These are phyloP conservation scores for Megastigmus dorsalis DNA, from an alignment of 2,888 invertebrate genomes.

Conservation along the genomic window DNA sequence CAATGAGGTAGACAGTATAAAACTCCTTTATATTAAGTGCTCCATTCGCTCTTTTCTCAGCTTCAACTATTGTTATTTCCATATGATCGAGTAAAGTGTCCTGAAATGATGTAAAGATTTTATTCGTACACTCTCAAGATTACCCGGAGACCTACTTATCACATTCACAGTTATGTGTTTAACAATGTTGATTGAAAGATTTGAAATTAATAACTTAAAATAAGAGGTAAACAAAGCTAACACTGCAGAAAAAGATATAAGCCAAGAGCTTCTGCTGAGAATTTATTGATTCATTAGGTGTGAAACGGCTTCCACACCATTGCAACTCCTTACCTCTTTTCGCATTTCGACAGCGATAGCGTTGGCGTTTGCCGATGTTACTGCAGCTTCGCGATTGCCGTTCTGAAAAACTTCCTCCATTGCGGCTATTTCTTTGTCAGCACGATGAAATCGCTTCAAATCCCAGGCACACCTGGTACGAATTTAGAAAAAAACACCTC, in stretches of 20 bases:
- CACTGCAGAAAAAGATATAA: no score
- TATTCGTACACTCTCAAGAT: constrained; percentile 2
- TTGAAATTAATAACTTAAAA: no score
- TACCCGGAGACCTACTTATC: no score
- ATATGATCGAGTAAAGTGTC: constrained; percentile 82
- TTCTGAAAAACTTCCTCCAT: constrained; percentile 71
- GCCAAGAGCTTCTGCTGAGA: no score
- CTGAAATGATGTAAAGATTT: constrained; percentile 69
- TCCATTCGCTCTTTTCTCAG: constrained; percentile 85
- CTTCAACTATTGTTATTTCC: constrained; percentile 85
- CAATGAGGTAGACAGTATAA: constrained; percentile 86
- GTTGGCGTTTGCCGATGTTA: constrained; percentile 59
- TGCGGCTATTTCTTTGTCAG: background rate
- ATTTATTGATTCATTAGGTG: constrained; percentile 4
- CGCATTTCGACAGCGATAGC: constrained; percentile 62
- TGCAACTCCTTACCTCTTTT: constrained; percentile 64
- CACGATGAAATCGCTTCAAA: background rate
- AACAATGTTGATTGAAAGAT: no score
- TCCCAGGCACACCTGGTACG: background rate
- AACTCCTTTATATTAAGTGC: constrained; percentile 85
- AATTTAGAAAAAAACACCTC: background rate
- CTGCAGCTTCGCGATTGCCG: constrained; percentile 66
- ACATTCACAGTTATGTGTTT: no score
- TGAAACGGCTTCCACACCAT: no score
- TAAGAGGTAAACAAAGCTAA: no score